These are phyloP conservation scores for Ericerus pela DNA, from an alignment of 1,140 invertebrate genomes.

Conservation along the genomic window DNA sequence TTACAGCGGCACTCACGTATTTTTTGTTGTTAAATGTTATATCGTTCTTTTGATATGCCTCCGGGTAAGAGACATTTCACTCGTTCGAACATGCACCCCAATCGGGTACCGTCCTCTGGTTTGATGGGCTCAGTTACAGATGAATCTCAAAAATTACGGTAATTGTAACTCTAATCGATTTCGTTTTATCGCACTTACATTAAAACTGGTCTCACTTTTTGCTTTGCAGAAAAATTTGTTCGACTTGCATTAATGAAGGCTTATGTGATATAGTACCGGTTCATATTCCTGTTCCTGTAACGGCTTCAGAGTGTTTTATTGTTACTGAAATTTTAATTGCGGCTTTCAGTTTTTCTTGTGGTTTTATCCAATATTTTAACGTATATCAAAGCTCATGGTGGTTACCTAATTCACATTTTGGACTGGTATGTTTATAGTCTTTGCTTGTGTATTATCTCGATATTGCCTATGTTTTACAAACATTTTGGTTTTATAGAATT, in stretches of 20 bases:
- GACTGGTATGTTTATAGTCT: background rate
- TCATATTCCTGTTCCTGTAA: background rate
- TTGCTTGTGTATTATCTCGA: background rate
- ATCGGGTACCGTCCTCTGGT: background rate
- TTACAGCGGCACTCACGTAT: too few relatives aligned
- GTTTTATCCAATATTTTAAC: background rate
- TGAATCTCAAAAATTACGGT: background rate
- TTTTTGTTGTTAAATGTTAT: too few relatives aligned
- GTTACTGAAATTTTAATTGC: background rate
- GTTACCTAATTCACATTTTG: slow-evolving; percentile 2
- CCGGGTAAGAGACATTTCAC: slow-evolving; percentile 1
- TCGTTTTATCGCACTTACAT: background rate
- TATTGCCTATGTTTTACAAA: background rate
- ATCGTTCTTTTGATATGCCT: slow-evolving; percentile 1
- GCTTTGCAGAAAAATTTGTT: background rate
- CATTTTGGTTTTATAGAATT: background rate
- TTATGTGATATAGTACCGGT: background rate
- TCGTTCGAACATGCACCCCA: background rate
- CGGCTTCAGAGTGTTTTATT: background rate
- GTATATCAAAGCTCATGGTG: background rate
- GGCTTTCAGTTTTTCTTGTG: background rate
- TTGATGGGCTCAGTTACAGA: background rate
- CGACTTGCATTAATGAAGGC: background rate
- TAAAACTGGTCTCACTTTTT: background rate
- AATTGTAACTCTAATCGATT: background rate